Conservation (phyloP, 2,113 vertebrate genomes). For the Malurus elegans region DNA sequence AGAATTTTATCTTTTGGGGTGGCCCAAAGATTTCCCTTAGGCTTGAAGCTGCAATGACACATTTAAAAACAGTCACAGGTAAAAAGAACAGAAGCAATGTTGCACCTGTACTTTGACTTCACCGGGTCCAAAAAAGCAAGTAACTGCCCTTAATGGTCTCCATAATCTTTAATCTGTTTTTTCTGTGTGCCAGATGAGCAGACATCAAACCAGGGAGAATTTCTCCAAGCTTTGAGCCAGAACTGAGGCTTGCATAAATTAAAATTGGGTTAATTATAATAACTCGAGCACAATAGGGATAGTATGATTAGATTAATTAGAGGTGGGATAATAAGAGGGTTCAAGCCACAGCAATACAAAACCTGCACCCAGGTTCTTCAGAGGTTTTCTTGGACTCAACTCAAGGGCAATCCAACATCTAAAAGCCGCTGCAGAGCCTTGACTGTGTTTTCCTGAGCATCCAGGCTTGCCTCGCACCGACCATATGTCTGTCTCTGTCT, state of each 20-base stretch:
- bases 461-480: background rate
- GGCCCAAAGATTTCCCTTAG: background rate
- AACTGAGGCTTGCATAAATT: background rate
- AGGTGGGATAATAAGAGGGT: background rate
- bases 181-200: background rate
- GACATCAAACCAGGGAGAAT: background rate
- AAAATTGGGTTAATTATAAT: background rate
- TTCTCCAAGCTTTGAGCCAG: background rate
- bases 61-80: background rate
- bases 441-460: background rate
- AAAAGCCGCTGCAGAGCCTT: background rate
- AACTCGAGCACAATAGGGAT: background rate
- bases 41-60: background rate
- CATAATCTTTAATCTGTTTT: background rate
- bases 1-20: background rate
- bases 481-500: constrained; percentile 60
- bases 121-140: rapidly evolving
- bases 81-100: background rate
- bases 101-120: background rate
- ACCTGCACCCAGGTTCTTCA: background rate
- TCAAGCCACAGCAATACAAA: background rate
- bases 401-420: background rate
- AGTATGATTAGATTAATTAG: background rate
- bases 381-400: background rate
- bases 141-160: background rate